Evolutionary conservation across 2,797 vertebrate species (phyloP), one percentile per base, ranked within the genome.

Genomic region (Helicolenus hilgendorfi): DNA sequence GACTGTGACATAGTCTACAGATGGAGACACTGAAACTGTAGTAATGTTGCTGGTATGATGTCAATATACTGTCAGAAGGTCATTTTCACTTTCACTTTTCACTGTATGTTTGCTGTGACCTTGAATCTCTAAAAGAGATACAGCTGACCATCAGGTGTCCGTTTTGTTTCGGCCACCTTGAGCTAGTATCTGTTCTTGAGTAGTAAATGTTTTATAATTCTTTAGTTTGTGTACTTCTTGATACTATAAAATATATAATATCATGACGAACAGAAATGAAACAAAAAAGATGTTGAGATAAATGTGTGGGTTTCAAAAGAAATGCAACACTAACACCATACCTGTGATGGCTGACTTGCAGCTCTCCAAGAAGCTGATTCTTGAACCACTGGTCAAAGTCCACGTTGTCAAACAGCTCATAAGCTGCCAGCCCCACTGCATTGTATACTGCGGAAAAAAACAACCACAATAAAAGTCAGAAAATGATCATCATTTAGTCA

Each of bases 371-470:
- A 29, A 99, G 98, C 53, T 99, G 98, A 94, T 98, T 99, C 96
- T 98, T 98, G 97, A 99, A 99, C 99, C 99, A 99, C 89, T 98
- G 98, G 97, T 99, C 98, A 94, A 99, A 99, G 97, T 99, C 99
- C 96, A 99, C 98, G 65, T 98, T 99, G 95, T 99, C 99, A 95
- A 99, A 99, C 2, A 99, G 97, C 84, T 99, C 99, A 92, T 98
- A 99, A 26, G 99, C 99, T 41, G 99, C 98, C 83, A 99, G 96
- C 85, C 99, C 99, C 92, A 99, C 97, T 0, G 99, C 99, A 93
- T 99, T 99, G 96, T 99, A 99, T 27, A 99, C 99, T 98, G 94
- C n/a, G 64, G 84, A 74, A 63, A 92, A 73, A 96, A 96, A 92
- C 29, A 91, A 83, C 2, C 8, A 92, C 7, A 22, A 35, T 2